These are phyloP conservation scores for Sporophila hypoxantha DNA, from an alignment of 2,113 vertebrate species.

Conservation along the genomic window DNA sequence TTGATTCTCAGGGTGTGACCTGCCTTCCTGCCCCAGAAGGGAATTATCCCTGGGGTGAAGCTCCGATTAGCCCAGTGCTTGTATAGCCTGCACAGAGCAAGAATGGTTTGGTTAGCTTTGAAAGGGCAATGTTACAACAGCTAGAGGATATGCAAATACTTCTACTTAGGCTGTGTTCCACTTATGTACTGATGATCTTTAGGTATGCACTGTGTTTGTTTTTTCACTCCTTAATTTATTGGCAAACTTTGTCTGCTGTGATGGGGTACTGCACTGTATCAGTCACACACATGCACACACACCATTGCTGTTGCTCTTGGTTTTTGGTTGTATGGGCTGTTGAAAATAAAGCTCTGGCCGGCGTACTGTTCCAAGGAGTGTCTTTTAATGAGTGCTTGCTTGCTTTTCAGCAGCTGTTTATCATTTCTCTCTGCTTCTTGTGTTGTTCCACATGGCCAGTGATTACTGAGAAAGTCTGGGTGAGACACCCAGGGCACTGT, in stretches of 20 bases:
- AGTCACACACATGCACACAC: background rate
- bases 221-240: slow-evolving; percentile 46
- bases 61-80: background rate
- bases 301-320: slow-evolving; percentile 31
- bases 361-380: background rate
- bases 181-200: slow-evolving; percentile 28
- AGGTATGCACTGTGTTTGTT: slow-evolving; percentile 29
- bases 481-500: background rate
- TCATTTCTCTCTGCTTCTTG: background rate
- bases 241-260: background rate
- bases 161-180: slow-evolving; percentile 11
- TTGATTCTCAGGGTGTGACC: background rate
- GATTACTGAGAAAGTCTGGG: background rate
- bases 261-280: background rate
- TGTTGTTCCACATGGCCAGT: background rate
- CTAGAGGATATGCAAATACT: slow-evolving; percentile 30
- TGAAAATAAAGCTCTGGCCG: slow-evolving; percentile 48
- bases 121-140: background rate
- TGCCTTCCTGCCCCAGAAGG: background rate
- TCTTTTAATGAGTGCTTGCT: background rate
- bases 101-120: slow-evolving; percentile 3
- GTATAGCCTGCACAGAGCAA: background rate
- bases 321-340: slow-evolving; percentile 32
- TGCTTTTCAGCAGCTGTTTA: background rate
- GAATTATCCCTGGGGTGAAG: background rate